Conservation (phyloP, 37 sponge, comb jelly and placozoan genomes). For the Corticium candelabrum region DNA sequence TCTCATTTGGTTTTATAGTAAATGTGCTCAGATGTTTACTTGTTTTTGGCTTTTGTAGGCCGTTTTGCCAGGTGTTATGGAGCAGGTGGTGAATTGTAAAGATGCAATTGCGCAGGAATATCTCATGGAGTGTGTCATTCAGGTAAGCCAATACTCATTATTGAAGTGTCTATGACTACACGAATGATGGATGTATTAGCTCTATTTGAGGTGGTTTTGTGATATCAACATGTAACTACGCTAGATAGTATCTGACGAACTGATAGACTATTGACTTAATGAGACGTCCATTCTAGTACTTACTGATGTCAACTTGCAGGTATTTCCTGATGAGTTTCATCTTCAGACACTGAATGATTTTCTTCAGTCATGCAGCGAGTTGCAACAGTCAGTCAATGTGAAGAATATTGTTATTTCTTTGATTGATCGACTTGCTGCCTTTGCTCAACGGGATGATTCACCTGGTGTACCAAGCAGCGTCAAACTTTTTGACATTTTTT, state of each 20-base stretch:
- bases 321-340: constrained; percentile 99
- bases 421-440: constrained; percentile 65
- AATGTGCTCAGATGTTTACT: neutral
- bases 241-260: neutral
- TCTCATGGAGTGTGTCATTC: constrained; percentile 98
- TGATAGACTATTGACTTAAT: neutral
- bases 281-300: too few species aligned
- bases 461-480: constrained; percentile 77
- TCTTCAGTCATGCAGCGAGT: constrained; percentile 61
- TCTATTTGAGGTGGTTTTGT: neutral
- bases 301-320: constrained; percentile 24
- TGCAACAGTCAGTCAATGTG: constrained; percentile 79
- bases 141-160: constrained; percentile 36
- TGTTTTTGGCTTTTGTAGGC: constrained; percentile 9
- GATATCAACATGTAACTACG: neutral
- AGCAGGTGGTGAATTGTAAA: constrained; percentile 90
- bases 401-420: constrained; percentile 89
- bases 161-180: neutral
- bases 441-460: constrained; percentile 69
- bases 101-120: constrained; percentile 98
- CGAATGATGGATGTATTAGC: constrained; percentile 7
- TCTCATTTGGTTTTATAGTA: neutral
- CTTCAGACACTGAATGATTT: constrained; percentile 75
- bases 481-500: constrained; percentile 91
- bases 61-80: constrained; percentile 74